Evolutionary conservation across 2,113 vertebrate genomes (phyloP), one percentile per base, ranked within the genome.

Genomic region (Helogale parvula): DNA sequence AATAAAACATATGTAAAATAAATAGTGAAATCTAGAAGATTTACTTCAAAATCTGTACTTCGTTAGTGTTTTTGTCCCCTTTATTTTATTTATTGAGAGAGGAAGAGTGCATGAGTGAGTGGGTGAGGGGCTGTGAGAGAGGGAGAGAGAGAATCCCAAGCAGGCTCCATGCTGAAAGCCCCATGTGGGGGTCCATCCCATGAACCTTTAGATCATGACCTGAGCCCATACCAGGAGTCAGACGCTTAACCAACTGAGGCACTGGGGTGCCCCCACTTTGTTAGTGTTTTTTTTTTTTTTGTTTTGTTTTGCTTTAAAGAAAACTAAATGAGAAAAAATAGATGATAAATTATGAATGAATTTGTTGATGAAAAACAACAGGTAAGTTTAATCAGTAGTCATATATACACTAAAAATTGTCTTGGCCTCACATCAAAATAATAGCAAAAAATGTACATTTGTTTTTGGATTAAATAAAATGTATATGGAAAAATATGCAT

Each of bases 381-480:
- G 15, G 25, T 27, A 83, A 96, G 88, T 90, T 35, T 14, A 89
- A 7, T 89, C 38, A 74, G n/a, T 72, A 33, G 63, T 31, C 45
- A 25, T 69, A 41, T 52, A 82, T 31, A 50, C 4, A 25, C 12
- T 77, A 21, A 83, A 68, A 74, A 87, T 77, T 87, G 3, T 29
- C 33, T 85, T 95, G 31, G 21, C 29, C 2, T 84, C 68, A 45
- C 5, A 72, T 35, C 4, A 72, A 93, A 96, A 82, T 88, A 76
- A 66, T 65, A 85, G 57, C 25, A 97, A 92, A 82, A 71, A 71
- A 45, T 77, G 13, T 68, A 21, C 4, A 80, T 79, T 83, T 65
- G 35, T 81, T 93, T 94, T 85, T 94, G 57, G 35, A 93, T 74
- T 88, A 88, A 96, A 50, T 50, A 66, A 93, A 90, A 82, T 87